Conservation (phyloP, 2,888 invertebrate species). For the Drosophila demipolita region DNA sequence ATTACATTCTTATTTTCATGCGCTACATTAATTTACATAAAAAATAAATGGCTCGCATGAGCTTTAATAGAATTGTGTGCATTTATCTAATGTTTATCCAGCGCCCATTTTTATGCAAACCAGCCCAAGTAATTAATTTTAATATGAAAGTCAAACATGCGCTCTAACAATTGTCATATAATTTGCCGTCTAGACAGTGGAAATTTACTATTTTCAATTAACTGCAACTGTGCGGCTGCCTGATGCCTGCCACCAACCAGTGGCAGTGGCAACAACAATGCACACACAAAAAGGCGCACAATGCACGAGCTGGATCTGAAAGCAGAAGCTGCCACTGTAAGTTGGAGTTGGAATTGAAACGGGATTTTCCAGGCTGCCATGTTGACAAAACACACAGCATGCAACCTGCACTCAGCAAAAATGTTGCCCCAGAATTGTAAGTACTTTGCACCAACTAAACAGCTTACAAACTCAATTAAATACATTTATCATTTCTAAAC, state of each 20-base stretch:
- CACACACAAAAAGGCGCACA: constrained; percentile 76
- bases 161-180: constrained; percentile 84
- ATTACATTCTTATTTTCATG: background rate
- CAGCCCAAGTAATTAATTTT: constrained; percentile 81
- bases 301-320: constrained; percentile 38
- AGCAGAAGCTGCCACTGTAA: constrained; percentile 7
- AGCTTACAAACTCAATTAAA: background rate
- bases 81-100: constrained; percentile 47
- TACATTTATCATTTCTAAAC: background rate
- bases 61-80: constrained; percentile 29
- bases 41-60: constrained; percentile 7
- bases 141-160: constrained; percentile 79
- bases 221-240: constrained; percentile 71
- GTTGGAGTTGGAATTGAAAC: constrained; percentile 29
- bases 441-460: background rate
- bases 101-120: constrained; percentile 64
- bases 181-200: constrained; percentile 84
- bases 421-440: background rate
- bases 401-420: constrained; percentile 14
- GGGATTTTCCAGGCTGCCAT: constrained; percentile 39
- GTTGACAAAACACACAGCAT: constrained; percentile 63
- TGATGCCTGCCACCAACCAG: constrained; percentile 28
- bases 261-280: constrained; percentile 52
- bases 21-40: background rate
- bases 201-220: constrained; percentile 85